A percentile compares a stretch with the other conserved stretches of the same genome.
These are phyloP conservation scores for Mesitornis unicolor DNA, from an alignment of 2,113 vertebrate species.

Conservation along the genomic window DNA sequence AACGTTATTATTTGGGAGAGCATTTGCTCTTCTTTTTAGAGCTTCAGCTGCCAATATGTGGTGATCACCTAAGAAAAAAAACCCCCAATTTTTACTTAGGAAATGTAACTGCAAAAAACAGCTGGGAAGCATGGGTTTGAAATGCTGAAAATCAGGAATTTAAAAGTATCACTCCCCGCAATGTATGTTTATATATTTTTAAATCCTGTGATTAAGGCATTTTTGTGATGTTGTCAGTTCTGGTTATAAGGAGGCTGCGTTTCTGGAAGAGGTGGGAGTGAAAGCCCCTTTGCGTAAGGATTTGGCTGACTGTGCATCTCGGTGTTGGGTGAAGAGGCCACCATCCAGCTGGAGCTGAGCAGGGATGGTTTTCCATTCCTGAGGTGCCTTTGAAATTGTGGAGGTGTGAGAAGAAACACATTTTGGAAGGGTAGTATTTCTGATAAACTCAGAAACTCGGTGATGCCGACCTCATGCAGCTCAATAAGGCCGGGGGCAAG, in stretches of 20 bases:
- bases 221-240: not conserved
- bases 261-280: not conserved
- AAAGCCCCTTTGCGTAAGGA: not conserved
- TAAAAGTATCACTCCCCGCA: not conserved
- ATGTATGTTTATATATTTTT: not conserved
- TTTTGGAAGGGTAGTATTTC: not conserved
- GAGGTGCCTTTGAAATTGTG: not conserved
- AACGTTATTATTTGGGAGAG: not conserved
- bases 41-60: not conserved
- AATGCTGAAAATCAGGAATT: not conserved
- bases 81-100: not conserved
- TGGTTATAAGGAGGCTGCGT: rapidly evolving
- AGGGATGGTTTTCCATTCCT: not conserved
- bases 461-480: too few relatives aligned
- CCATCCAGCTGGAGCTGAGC: not conserved
- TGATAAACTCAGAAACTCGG: not conserved
- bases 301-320: too few relatives aligned
- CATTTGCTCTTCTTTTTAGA: not conserved
- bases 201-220: not conserved
- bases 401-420: not conserved
- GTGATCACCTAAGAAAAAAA: not conserved
- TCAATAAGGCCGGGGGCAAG: too few relatives aligned
- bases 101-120: not conserved
- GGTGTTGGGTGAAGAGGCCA: not conserved
- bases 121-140: not conserved